Percentiles rank a stretch among this genome's conserved stretches.
Conservation (phyloP, 2,888 invertebrate genomes). For the Melikaiella ostensackeni region DNA sequence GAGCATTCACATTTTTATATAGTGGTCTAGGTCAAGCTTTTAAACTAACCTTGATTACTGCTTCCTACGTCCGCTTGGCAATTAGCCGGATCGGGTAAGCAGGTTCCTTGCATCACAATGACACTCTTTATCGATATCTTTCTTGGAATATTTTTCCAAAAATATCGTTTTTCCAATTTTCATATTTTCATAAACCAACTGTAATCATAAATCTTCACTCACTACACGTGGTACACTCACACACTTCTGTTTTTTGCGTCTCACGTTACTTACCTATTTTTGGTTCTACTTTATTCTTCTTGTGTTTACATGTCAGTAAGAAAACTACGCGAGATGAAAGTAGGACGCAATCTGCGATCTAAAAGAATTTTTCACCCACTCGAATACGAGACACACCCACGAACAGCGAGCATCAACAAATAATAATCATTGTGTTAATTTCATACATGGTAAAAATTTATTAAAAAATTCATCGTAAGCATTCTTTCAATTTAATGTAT, state of each 20-base stretch:
- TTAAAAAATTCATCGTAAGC: no score
- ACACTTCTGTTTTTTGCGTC: slow-evolving; percentile 5
- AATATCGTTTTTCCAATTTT: not conserved
- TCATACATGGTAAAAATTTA: not conserved
- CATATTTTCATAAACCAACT: not conserved
- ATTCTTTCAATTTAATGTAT: not conserved
- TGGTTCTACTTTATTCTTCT: not conserved
- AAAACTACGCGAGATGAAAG: not conserved
- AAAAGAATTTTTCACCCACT: slow-evolving; percentile 12
- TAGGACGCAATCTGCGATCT: slow-evolving; percentile 2
- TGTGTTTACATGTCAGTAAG: not conserved
- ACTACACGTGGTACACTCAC: slow-evolving; percentile 23
- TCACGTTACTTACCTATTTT: not conserved
- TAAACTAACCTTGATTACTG: slow-evolving; percentile 67
- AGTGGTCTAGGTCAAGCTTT: slow-evolving; percentile 42
- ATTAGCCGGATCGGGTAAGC: slow-evolving; percentile 62
- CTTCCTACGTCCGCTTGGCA: slow-evolving; percentile 67
- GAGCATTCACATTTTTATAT: not conserved
- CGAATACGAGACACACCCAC: slow-evolving; percentile 12
- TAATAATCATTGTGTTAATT: not conserved
- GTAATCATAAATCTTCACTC: not conserved
- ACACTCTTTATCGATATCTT: slow-evolving; percentile 47
- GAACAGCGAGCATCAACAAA: not conserved
- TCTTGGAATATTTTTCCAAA: not conserved
- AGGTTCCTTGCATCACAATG: slow-evolving; percentile 60